Evolutionary conservation across 2,888 invertebrate species (phyloP).

Genomic region (Megastigmus dorsalis): DNA sequence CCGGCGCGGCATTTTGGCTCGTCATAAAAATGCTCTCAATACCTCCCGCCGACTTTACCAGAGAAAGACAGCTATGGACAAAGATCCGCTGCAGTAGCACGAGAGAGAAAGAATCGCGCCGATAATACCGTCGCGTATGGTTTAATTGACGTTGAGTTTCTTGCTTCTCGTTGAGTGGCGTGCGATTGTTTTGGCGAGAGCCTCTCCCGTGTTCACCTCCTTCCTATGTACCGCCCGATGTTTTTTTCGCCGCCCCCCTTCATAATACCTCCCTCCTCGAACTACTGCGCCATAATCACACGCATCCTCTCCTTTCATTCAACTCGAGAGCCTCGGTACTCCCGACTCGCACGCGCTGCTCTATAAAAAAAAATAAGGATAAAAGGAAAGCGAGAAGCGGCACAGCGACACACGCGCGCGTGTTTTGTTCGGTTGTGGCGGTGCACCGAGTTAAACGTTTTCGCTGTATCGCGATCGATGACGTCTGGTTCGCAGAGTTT

Average conservation of each 20-base stretch:
- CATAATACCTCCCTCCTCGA: neutral
- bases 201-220: neutral
- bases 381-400: neutral
- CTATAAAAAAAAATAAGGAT: neutral
- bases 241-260: neutral
- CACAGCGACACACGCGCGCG: constrained; percentile 9
- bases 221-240: no score
- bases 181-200: constrained; percentile 33
- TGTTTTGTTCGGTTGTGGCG: constrained; percentile 37
- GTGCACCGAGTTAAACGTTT: constrained; percentile 35
- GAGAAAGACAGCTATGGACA: neutral
- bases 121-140: constrained; percentile 23
- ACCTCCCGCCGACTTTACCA: constrained; percentile 8
- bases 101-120: neutral
- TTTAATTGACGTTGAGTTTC: constrained; percentile 42
- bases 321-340: no score
- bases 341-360: constrained; percentile 5
- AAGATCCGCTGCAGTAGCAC: neutral
- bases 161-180: constrained; percentile 13
- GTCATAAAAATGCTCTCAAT: constrained; percentile 20
- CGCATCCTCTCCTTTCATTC: no score
- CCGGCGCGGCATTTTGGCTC: neutral
- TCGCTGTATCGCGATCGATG: constrained; percentile 3
- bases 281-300: neutral
- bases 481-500: neutral